Percentiles rank a stretch among this genome's conserved stretches.
Conservation (phyloP, 2,888 invertebrate species). For the Chloroclystis v-ata region DNA sequence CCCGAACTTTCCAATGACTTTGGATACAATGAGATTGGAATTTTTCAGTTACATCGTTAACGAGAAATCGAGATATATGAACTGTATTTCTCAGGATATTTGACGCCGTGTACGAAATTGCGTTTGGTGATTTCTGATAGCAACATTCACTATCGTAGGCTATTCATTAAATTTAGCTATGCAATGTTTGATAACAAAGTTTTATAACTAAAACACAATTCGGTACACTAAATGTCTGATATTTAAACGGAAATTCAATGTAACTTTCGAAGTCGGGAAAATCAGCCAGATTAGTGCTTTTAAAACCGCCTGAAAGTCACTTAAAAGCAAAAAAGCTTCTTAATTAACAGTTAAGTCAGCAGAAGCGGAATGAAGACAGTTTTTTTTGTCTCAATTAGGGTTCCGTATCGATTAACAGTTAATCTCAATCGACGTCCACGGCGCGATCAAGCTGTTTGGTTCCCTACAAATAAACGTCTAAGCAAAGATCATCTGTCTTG, state of each 20-base stretch:
- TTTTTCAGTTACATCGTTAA: background rate
- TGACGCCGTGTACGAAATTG: too few species aligned
- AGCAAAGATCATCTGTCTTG: slow-evolving; percentile 45
- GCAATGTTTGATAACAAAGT: too few species aligned
- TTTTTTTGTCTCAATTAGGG: slow-evolving; percentile 50
- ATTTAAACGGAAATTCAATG: too few species aligned
- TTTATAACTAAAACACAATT: too few species aligned
- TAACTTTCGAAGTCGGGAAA: too few species aligned
- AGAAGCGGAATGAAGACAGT: slow-evolving; percentile 27
- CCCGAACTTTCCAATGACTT: slow-evolving; percentile 24
- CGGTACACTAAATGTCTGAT: too few species aligned
- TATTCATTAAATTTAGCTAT: too few species aligned
- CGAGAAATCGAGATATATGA: too few species aligned
- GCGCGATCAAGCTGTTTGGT: slow-evolving; percentile 53
- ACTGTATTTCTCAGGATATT: too few species aligned
- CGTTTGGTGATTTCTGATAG: too few species aligned
- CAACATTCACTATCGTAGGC: too few species aligned
- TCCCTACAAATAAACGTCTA: slow-evolving; percentile 47
- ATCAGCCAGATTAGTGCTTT: too few species aligned
- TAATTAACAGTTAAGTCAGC: slow-evolving; percentile 25
- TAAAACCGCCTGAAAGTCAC: background rate
- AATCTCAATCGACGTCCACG: slow-evolving; percentile 57
- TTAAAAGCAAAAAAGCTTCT: slow-evolving; percentile 13
- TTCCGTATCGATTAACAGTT: slow-evolving; percentile 53
- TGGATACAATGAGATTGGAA: slow-evolving; percentile 19